Conservation (phyloP, 1,140 invertebrate genomes). For the fruit fly (Drosophila melanogaster) region DNA sequence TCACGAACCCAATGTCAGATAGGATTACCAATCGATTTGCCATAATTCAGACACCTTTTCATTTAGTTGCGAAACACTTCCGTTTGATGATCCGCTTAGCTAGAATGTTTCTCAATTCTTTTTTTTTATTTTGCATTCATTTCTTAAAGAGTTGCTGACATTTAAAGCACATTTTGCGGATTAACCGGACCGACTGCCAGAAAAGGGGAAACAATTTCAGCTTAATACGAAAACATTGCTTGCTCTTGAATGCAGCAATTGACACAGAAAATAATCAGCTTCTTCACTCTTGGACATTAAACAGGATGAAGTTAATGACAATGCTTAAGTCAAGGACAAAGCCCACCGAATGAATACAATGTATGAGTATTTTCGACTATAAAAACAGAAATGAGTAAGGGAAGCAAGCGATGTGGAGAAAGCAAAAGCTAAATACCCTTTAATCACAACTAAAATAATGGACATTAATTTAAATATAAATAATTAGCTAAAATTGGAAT, state of each 20-base stretch:
- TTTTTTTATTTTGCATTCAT: constrained; percentile 25
- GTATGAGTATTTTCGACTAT: constrained; percentile 31
- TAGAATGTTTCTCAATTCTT: constrained; percentile 18
- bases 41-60: constrained; percentile 66
- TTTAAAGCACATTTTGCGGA: constrained; percentile 32
- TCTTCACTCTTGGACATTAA: constrained; percentile 35
- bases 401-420: neutral
- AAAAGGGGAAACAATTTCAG: constrained; percentile 43
- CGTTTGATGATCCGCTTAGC: constrained; percentile 68
- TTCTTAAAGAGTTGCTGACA: constrained; percentile 27
- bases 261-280: constrained; percentile 58
- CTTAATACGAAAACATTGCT: constrained; percentile 12
- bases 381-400: constrained; percentile 20
- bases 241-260: constrained; percentile 59
- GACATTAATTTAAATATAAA: neutral
- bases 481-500: neutral
- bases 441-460: no score
- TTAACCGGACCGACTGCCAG: constrained; percentile 13
- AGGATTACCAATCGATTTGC: constrained; percentile 60
- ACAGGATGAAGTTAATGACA: constrained; percentile 59
- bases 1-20: constrained; percentile 48
- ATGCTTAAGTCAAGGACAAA: constrained; percentile 51
- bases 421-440: constrained; percentile 26
- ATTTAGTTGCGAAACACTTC: constrained; percentile 56
- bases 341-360: constrained; percentile 29